Percentiles rank a stretch among this genome's conserved stretches.
These are phyloP conservation scores for Nestor notabilis DNA, from an alignment of 2,113 vertebrate species.

Conservation along the genomic window DNA sequence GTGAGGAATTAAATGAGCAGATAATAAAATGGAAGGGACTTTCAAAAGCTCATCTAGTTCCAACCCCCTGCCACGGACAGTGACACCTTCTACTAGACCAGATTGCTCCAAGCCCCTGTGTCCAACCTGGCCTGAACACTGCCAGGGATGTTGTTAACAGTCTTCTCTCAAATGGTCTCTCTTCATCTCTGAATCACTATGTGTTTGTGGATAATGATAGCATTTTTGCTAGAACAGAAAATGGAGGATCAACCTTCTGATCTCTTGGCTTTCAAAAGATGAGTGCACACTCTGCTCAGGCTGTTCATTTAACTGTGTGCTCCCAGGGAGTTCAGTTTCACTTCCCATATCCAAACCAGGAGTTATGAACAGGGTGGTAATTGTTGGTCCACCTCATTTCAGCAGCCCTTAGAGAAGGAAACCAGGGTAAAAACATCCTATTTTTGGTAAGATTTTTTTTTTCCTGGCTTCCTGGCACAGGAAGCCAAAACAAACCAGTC, in stretches of 20 bases:
- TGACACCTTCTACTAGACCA: neutral
- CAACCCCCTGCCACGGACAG: neutral
- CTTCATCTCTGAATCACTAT: neutral
- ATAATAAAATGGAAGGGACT: neutral
- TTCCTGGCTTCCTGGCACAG: neutral
- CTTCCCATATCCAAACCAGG: neutral
- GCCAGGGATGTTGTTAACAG: neutral
- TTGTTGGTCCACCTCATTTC: neutral
- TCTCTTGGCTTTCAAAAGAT: neutral
- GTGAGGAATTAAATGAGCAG: neutral
- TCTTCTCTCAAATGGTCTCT: neutral
- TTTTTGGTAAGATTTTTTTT: neutral
- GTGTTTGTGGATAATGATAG: neutral
- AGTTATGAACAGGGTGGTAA: neutral
- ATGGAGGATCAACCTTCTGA: neutral
- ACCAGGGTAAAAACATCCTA: neutral
- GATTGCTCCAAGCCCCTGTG: neutral
- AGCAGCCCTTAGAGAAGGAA: neutral
- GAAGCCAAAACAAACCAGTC: conserved; percentile 57
- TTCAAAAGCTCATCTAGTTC: neutral
- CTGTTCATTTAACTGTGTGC: neutral
- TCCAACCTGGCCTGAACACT: neutral
- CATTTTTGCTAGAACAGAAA: neutral
- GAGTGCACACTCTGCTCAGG: neutral
- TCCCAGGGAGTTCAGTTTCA: neutral